These are phyloP conservation scores for Leuciscus waleckii DNA, from an alignment of 2,797 vertebrate species.

Conservation along the genomic window DNA sequence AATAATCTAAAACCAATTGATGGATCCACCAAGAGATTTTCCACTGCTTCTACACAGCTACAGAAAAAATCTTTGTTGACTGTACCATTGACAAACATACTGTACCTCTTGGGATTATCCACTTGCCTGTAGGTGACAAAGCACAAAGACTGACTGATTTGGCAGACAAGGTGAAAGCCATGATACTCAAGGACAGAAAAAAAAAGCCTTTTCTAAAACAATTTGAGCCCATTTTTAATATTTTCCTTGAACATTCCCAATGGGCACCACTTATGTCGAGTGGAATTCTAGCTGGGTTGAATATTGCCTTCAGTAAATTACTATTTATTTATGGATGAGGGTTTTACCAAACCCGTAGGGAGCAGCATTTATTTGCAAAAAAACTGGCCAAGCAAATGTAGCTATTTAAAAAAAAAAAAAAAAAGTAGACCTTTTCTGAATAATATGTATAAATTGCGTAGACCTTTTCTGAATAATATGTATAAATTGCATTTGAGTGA, in stretches of 20 bases:
- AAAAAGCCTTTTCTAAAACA: neutral
- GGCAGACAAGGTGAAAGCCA: slow-evolving; percentile 22
- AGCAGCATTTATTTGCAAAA: neutral
- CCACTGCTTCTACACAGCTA: neutral
- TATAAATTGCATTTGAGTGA: neutral
- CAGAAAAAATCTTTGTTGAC: slow-evolving; percentile 9
- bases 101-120: slow-evolving; percentile 15
- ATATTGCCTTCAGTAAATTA: slow-evolving; percentile 24
- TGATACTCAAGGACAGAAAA: neutral
- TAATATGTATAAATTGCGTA: neutral
- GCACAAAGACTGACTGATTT: slow-evolving; percentile 7
- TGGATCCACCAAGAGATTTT: slow-evolving; percentile 11
- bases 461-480: neutral
- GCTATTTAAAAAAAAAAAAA: neutral
- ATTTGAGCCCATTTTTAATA: neutral
- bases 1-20: slow-evolving; percentile 25
- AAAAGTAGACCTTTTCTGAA: too few species aligned
- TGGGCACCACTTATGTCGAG: slow-evolving; percentile 24
- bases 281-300: slow-evolving; percentile 23
- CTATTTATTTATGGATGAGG: slow-evolving; percentile 32
- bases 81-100: neutral
- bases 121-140: slow-evolving; percentile 8
- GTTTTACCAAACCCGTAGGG: slow-evolving; percentile 13
- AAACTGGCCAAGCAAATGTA: neutral
- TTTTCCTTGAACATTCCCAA: slow-evolving; percentile 1